Conservation (phyloP, 1,140 invertebrate species). For the Drosophila teissieri region DNA sequence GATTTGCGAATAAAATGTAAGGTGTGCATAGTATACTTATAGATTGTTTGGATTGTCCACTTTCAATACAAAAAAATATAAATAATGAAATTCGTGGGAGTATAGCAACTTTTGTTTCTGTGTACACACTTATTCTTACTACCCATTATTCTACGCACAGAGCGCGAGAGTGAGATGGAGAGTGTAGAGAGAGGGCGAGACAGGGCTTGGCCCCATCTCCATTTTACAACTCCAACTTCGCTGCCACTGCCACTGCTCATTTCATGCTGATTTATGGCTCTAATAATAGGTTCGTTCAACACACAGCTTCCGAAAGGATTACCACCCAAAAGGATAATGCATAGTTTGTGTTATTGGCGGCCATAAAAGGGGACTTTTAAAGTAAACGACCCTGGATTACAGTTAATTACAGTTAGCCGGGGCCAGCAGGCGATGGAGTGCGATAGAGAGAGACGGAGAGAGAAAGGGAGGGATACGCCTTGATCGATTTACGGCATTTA, state of each 20-base stretch:
- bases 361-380: conserved; percentile 55
- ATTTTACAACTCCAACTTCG: conserved; percentile 48
- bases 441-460: conserved; percentile 7
- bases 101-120: not conserved
- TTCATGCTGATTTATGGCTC: conserved; percentile 84
- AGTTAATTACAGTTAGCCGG: conserved; percentile 76
- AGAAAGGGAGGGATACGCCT: conserved; percentile 59
- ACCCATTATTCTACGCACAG: conserved; percentile 51
- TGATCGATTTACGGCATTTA: conserved; percentile 77
- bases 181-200: conserved; percentile 32
- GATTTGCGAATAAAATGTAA: too few relatives aligned
- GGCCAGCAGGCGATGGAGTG: not conserved
- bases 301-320: conserved; percentile 80
- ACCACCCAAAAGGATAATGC: conserved; percentile 53
- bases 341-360: conserved; percentile 37
- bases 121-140: conserved; percentile 32
- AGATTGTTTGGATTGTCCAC: too few relatives aligned
- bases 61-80: too few relatives aligned
- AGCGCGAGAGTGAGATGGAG: conserved; percentile 28
- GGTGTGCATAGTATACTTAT: too few relatives aligned
- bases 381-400: conserved; percentile 70
- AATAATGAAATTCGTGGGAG: not conserved
- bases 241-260: conserved; percentile 60
- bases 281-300: conserved; percentile 82
- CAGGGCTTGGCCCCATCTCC: conserved; percentile 51